These are phyloP conservation scores for Pristionchus mayeri DNA, from an alignment of 2,888 invertebrate species.

Conservation along the genomic window DNA sequence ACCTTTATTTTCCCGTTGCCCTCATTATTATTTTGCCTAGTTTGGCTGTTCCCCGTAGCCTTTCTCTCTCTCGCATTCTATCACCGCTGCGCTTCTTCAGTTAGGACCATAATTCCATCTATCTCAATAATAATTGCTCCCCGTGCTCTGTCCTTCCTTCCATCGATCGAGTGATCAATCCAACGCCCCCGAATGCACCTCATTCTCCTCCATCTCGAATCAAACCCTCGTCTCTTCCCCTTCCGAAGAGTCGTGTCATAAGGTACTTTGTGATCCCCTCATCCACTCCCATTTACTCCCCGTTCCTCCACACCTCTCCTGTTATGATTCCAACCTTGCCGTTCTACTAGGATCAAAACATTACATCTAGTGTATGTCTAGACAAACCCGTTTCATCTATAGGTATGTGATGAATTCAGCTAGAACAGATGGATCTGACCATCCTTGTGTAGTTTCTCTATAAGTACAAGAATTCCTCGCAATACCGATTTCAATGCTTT, in stretches of 20 bases:
- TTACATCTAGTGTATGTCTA: not conserved
- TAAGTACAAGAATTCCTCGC: constrained; percentile 13
- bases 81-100: not conserved
- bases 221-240: constrained; percentile 9
- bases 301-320: constrained; percentile 13
- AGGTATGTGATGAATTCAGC: not conserved
- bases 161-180: constrained; percentile 41
- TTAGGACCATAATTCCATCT: constrained; percentile 12
- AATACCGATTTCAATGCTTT: constrained; percentile 7
- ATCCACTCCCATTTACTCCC: constrained; percentile 4
- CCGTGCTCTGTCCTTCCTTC: not conserved
- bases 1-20: not conserved
- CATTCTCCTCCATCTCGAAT: constrained; percentile 25
- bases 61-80: constrained; percentile 34
- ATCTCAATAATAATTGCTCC: constrained; percentile 39
- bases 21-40: not conserved
- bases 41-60: not conserved
- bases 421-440: constrained; percentile 2
- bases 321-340: constrained; percentile 31
- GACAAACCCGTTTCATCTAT: not conserved
- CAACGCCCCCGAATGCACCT: not conserved
- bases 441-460: not conserved
- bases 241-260: constrained; percentile 19
- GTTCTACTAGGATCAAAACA: constrained; percentile 23
- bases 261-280: constrained; percentile 1